Conservation (phyloP, 2,888 invertebrate species). For the Nudaria mundana region DNA sequence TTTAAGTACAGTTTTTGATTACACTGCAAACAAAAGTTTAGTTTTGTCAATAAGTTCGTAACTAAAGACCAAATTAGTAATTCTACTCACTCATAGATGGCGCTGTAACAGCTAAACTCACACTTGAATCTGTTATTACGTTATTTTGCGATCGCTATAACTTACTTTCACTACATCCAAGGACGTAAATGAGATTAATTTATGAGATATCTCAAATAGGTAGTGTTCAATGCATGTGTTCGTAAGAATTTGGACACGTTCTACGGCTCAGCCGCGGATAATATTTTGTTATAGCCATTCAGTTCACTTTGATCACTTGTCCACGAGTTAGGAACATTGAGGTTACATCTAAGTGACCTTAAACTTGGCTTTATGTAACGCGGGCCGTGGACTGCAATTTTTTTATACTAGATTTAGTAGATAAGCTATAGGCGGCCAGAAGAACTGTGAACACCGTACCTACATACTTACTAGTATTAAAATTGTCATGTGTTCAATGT, state of each 20-base stretch:
- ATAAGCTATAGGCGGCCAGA: too few relatives aligned
- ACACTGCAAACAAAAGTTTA: neutral
- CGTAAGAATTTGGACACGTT: conserved; percentile 15
- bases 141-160: conserved; percentile 6
- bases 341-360: conserved; percentile 53
- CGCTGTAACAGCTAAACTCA: conserved; percentile 17
- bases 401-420: too few relatives aligned
- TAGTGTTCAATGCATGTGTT: conserved; percentile 3
- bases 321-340: conserved; percentile 24
- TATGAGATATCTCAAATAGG: conserved; percentile 11
- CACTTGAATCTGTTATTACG: conserved; percentile 7
- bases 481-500: too few relatives aligned
- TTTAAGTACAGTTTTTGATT: neutral
- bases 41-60: conserved; percentile 43
- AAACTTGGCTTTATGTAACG: conserved; percentile 67
- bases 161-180: conserved; percentile 23
- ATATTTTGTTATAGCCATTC: conserved; percentile 28
- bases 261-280: conserved; percentile 17
- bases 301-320: conserved; percentile 29
- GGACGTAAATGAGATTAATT: conserved; percentile 14
- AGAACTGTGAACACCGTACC: too few relatives aligned
- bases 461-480: too few relatives aligned
- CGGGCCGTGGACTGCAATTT: conserved; percentile 33
- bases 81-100: conserved; percentile 56
- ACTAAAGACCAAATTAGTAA: conserved; percentile 28